Evolutionary conservation across 1,140 invertebrate genomes (phyloP).

Genomic region (Drosophila eugracilis): DNA sequence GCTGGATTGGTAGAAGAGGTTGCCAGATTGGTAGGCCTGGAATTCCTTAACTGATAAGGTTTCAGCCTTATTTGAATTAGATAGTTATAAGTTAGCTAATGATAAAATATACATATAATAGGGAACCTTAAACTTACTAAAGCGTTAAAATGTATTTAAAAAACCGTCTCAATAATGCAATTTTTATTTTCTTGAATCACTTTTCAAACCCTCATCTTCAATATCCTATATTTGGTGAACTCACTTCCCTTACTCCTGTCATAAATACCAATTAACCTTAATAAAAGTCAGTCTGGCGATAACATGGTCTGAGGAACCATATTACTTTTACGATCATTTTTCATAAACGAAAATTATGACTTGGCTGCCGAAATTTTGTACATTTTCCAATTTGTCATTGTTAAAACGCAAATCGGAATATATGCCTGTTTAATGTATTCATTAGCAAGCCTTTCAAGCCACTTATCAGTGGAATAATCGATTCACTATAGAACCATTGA

Average conservation of each 20-base stretch:
- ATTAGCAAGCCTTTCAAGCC: too few relatives aligned
- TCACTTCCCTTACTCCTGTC: not conserved
- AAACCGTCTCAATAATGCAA: too few relatives aligned
- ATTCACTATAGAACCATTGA: not conserved
- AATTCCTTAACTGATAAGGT: not conserved
- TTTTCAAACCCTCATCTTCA: not conserved
- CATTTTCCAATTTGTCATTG: not conserved
- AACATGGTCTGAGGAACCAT: not conserved
- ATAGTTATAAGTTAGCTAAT: too few relatives aligned
- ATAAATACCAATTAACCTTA: constrained; percentile 5
- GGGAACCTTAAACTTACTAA: too few relatives aligned
- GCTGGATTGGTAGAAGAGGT: constrained; percentile 17
- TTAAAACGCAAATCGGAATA: too few relatives aligned
- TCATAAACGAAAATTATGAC: not conserved
- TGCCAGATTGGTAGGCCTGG: constrained; percentile 20
- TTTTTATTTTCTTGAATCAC: too few relatives aligned
- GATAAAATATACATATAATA: too few relatives aligned
- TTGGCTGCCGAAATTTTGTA: not conserved
- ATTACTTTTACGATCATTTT: constrained; percentile 6
- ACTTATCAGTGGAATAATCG: not conserved
- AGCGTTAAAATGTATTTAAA: too few relatives aligned
- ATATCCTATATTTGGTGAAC: not conserved
- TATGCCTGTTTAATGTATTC: too few relatives aligned
- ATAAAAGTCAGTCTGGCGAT: constrained; percentile 27
- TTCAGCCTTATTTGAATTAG: too few relatives aligned